phyloP scores from a whole-genome alignment of 2,797 vertebrate genomes.

The Antennarius maculatus region DNA sequence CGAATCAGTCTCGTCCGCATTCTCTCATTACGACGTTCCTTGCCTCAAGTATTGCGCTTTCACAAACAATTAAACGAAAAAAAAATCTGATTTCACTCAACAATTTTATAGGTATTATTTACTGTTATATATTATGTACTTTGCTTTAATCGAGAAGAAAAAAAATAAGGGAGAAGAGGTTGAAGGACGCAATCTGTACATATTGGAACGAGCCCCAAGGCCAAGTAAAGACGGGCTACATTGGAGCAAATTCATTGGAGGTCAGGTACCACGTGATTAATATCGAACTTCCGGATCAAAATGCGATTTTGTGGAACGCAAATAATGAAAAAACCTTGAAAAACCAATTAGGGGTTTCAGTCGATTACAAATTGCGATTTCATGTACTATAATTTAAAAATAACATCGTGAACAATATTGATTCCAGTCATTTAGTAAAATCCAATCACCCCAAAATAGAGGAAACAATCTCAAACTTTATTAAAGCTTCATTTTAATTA shows the following conservation, averaged over 20 bases:
- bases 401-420: not conserved
- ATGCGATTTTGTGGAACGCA: not conserved
- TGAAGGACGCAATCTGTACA: not conserved
- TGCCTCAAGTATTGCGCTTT: fast-evolving
- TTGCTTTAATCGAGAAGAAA: fast-evolving
- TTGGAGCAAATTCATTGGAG: conserved; percentile 46
- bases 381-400: not conserved
- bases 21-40: not conserved
- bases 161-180: not conserved
- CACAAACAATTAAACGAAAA: fast-evolving
- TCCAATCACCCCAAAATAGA: conserved; percentile 26
- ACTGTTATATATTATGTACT: fast-evolving
- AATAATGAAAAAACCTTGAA: too few species aligned
- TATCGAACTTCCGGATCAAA: conserved; percentile 34
- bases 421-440: not conserved
- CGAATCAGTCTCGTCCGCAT: conserved; percentile 41
- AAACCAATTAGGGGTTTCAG: too few species aligned
- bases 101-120: not conserved
- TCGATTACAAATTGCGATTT: too few species aligned
- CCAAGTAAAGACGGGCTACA: not conserved
- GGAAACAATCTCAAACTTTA: conserved; percentile 83
- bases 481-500: conserved; percentile 86
- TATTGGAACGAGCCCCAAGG: conserved; percentile 39
- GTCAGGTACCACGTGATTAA: conserved; percentile 30
- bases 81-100: fast-evolving